A percentile compares a stretch with the other conserved stretches of the same genome.
Evolutionary conservation across 2,888 invertebrate species (phyloP).

Genomic region (Ormyrus nitidulus): DNA sequence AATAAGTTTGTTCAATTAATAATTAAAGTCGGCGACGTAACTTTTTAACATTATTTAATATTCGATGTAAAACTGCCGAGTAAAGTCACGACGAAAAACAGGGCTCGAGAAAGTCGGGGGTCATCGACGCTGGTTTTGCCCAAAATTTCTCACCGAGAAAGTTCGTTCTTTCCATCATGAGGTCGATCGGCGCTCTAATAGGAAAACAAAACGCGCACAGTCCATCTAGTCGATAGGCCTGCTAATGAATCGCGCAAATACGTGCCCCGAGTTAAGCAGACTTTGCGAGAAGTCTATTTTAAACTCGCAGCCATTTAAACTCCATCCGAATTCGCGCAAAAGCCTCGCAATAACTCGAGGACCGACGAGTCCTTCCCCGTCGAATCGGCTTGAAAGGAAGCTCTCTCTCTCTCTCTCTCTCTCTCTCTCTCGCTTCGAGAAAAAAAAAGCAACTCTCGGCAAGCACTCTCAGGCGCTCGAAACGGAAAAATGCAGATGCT

Average conservation of each 20-base stretch:
- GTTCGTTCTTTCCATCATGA: constrained; percentile 31
- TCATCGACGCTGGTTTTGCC: neutral
- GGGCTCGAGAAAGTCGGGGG: too few species aligned
- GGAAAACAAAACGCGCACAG: constrained; percentile 10
- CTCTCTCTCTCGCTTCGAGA: too few species aligned
- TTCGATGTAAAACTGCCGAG: neutral
- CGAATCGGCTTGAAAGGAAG: too few species aligned
- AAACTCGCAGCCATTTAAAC: neutral
- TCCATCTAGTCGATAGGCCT: constrained; percentile 1
- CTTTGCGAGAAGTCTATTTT: neutral
- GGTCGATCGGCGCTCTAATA: constrained; percentile 29
- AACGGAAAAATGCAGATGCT: constrained; percentile 49
- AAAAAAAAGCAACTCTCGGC: constrained; percentile 7
- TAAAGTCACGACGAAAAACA: too few species aligned
- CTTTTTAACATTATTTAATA: neutral
- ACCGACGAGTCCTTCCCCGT: too few species aligned
- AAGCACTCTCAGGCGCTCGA: neutral
- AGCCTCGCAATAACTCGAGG: too few species aligned
- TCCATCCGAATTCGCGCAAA: too few species aligned
- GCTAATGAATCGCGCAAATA: constrained; percentile 33
- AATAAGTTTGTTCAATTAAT: too few species aligned
- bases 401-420: too few species aligned
- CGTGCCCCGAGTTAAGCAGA: neutral
- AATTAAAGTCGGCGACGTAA: too few species aligned
- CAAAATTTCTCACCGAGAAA: constrained; percentile 31